Conservation (phyloP, 2,888 invertebrate genomes). For the Crocallis elinguaria region DNA sequence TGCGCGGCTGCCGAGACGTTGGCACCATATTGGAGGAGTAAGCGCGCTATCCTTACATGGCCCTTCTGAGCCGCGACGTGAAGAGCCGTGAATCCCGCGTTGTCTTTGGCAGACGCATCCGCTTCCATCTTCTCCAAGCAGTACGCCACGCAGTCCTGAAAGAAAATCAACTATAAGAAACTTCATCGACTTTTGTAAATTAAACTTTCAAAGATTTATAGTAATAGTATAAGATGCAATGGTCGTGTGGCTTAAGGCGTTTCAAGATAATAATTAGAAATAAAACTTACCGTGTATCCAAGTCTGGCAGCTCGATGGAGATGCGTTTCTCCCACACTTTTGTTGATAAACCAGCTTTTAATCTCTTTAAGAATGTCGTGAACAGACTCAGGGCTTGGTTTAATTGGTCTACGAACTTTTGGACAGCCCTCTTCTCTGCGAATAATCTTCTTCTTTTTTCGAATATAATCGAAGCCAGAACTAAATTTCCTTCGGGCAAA, state of each 20-base stretch:
- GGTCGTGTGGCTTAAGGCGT: neutral
- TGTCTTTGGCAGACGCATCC: constrained; percentile 94
- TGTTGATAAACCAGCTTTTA: constrained; percentile 96
- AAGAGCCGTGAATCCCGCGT: constrained; percentile 96
- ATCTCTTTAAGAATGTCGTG: constrained; percentile 94
- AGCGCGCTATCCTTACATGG: constrained; percentile 93
- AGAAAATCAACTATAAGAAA: constrained; percentile 26
- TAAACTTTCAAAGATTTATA: too few relatives aligned
- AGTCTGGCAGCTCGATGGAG: constrained; percentile 96
- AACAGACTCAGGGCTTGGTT: constrained; percentile 87
- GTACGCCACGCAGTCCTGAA: constrained; percentile 94
- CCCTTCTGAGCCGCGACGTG: constrained; percentile 97
- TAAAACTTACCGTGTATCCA: constrained; percentile 90
- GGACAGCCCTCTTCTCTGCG: constrained; percentile 80
- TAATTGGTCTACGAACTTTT: constrained; percentile 76
- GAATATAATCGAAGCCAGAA: constrained; percentile 94
- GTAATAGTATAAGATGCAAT: neutral
- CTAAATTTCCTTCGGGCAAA: constrained; percentile 90
- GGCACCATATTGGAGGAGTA: constrained; percentile 94
- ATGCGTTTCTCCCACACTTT: constrained; percentile 96
- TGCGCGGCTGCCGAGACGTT: constrained; percentile 96
- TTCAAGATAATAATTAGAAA: neutral
- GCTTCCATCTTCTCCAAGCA: constrained; percentile 94
- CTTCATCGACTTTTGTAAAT: neutral
- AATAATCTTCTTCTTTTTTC: constrained; percentile 92